Conservation (phyloP, 1,140 invertebrate genomes). For the Tigriopus japonicus region DNA sequence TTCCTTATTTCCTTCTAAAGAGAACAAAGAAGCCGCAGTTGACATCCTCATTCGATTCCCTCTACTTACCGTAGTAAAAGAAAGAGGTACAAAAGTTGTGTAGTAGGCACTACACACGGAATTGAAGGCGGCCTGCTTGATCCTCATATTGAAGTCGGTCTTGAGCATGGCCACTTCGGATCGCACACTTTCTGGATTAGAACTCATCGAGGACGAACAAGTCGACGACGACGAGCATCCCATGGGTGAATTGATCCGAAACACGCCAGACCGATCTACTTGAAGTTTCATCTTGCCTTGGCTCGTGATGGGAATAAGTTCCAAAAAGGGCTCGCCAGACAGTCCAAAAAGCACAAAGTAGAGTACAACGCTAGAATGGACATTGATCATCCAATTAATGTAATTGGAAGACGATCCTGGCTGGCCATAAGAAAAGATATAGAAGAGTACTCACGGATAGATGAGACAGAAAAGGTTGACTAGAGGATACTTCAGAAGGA, state of each 20-base stretch:
- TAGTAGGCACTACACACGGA: constrained; percentile 4
- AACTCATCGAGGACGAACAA: not conserved
- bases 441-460: not conserved
- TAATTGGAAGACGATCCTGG: not conserved
- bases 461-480: not conserved
- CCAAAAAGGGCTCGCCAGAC: constrained; percentile 5
- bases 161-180: constrained; percentile 3
- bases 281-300: not conserved
- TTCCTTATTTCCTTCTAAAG: too few species aligned
- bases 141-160: constrained; percentile 7
- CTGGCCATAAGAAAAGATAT: too few species aligned
- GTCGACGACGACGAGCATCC: not conserved
- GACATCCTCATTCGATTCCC: too few species aligned
- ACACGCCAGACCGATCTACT: not conserved
- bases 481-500: not conserved
- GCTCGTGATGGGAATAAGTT: not conserved
- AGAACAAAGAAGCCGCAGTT: too few species aligned
- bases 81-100: not conserved
- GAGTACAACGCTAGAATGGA: not conserved
- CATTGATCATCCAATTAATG: not conserved
- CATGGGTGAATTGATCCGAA: not conserved
- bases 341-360: constrained; percentile 9
- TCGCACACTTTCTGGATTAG: constrained; percentile 5
- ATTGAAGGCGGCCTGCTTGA: constrained; percentile 10
- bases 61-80: not conserved